A percentile compares a stretch with the other conserved stretches of the same genome.
These are phyloP conservation scores for Paratilapia polleni DNA, from an alignment of 2,113 vertebrate species.

Conservation along the genomic window DNA sequence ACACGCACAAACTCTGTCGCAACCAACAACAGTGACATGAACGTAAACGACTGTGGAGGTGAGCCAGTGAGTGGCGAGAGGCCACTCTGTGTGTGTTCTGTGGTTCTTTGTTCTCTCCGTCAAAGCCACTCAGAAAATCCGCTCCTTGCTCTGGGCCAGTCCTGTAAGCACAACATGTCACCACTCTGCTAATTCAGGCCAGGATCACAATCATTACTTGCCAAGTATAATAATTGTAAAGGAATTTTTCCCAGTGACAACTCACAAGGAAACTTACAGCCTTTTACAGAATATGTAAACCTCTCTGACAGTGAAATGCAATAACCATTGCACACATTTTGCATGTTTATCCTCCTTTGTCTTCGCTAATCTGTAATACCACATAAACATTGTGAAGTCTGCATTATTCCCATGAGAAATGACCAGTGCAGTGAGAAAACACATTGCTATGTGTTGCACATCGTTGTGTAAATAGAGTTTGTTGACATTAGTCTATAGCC, in stretches of 20 bases:
- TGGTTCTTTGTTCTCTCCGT: constrained; percentile 65
- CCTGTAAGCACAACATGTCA: constrained; percentile 65
- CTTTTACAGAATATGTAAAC: constrained; percentile 14
- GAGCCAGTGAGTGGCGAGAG: constrained; percentile 56
- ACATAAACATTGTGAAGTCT: constrained; percentile 27
- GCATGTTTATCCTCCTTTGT: constrained; percentile 12
- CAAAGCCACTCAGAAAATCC: constrained; percentile 56
- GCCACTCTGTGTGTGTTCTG: constrained; percentile 65
- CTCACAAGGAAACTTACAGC: constrained; percentile 38
- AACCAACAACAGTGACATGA: constrained; percentile 54
- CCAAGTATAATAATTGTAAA: constrained; percentile 51
- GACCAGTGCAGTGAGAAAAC: constrained; percentile 14
- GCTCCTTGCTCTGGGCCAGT: constrained; percentile 40
- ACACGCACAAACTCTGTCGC: constrained; percentile 43
- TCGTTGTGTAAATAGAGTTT: constrained; percentile 43
- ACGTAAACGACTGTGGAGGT: constrained; percentile 63
- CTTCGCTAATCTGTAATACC: constrained; percentile 2
- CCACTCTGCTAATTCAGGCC: constrained; percentile 59
- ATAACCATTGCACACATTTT: constrained; percentile 5
- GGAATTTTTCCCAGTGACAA: constrained; percentile 38
- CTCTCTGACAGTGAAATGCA: constrained; percentile 9
- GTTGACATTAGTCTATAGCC: constrained; percentile 48
- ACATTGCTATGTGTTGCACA: constrained; percentile 6
- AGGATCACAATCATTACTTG: constrained; percentile 48
- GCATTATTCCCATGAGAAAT: constrained; percentile 34